These are phyloP conservation scores for Ascaphus truei DNA, from an alignment of 2,113 vertebrate genomes.

Conservation along the genomic window DNA sequence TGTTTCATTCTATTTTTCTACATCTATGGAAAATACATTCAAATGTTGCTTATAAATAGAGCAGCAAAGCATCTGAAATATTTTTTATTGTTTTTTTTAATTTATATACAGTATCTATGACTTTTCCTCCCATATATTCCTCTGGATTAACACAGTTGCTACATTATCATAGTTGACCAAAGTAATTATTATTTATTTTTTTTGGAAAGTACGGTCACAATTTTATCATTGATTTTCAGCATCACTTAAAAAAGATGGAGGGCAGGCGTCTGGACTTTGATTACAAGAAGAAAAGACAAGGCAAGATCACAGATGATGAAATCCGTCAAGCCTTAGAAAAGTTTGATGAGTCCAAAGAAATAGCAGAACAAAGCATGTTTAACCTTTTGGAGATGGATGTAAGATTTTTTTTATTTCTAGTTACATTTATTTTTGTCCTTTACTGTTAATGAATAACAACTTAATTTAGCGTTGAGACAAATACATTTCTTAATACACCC, in stretches of 20 bases:
- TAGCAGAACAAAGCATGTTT: conserved; percentile 98
- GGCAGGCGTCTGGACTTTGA: conserved; percentile 95
- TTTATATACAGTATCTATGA: no score
- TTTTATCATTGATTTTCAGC: conserved; percentile 64
- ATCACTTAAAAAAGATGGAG: conserved; percentile 95
- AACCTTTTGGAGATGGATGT: conserved; percentile 96
- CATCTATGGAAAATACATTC: no score
- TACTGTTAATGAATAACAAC: no score
- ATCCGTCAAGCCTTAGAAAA: conserved; percentile 94
- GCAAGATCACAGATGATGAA: conserved; percentile 90
- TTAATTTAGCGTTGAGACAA: no score
- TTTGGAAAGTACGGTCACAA: background rate
- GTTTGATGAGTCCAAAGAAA: conserved; percentile 95
- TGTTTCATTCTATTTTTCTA: no score
- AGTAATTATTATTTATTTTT: background rate
- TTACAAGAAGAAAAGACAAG: conserved; percentile 98
- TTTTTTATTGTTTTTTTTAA: no score
- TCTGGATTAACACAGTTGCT: no score
- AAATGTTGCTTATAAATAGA: no score
- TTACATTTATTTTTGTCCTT: conserved; percentile 21
- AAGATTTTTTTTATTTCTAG: conserved; percentile 53
- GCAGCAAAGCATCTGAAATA: no score
- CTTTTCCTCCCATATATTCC: no score
- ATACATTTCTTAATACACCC: no score
- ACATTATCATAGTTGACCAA: no score